These are phyloP conservation scores for Andrena flavipes DNA, from an alignment of 2,888 invertebrate species.

Conservation along the genomic window DNA sequence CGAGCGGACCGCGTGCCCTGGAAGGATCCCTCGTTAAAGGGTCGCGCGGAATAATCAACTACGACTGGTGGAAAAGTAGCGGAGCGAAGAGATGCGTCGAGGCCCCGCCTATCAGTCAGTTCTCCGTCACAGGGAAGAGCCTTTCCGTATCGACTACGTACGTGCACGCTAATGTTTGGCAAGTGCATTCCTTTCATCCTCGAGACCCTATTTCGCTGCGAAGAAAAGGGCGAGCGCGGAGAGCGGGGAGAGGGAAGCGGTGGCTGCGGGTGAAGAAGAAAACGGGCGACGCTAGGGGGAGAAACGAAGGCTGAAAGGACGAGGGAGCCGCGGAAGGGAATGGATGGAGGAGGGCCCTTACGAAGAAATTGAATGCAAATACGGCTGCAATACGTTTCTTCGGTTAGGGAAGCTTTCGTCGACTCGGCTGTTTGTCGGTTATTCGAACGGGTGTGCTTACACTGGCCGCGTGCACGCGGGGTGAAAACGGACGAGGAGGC, in stretches of 20 bases:
- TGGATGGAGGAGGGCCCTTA: slow-evolving; percentile 57
- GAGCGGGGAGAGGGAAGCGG: slow-evolving; percentile 4
- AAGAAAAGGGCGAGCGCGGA: slow-evolving; percentile 48
- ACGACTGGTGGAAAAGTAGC: slow-evolving; percentile 1
- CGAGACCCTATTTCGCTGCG: slow-evolving; percentile 65
- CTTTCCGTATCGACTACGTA: slow-evolving; percentile 39
- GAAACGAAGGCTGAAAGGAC: slow-evolving; percentile 37
- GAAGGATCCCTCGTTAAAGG: slow-evolving; percentile 2
- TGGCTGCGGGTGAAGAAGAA: slow-evolving; percentile 18
- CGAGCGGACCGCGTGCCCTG: not conserved
- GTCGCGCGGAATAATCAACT: slow-evolving; percentile 6
- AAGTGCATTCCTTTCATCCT: slow-evolving; percentile 67
- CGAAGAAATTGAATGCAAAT: slow-evolving; percentile 82
- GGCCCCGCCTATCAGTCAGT: not conserved
- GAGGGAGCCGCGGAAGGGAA: slow-evolving; percentile 18
- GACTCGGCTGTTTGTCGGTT: slow-evolving; percentile 59
- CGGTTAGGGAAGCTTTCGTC: slow-evolving; percentile 54
- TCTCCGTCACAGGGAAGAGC: not conserved
- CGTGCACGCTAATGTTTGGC: slow-evolving; percentile 65
- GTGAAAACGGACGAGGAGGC: not conserved
- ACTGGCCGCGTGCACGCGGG: slow-evolving; percentile 34
- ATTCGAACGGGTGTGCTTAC: slow-evolving; percentile 50
- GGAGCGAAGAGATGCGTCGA: slow-evolving; percentile 10
- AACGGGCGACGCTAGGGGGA: not conserved
- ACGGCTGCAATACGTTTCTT: slow-evolving; percentile 69